A percentile compares a stretch with the other conserved stretches of the same genome.
These are phyloP conservation scores for Myotis findleyi DNA, from an alignment of 2,797 vertebrate species.

Conservation along the genomic window DNA sequence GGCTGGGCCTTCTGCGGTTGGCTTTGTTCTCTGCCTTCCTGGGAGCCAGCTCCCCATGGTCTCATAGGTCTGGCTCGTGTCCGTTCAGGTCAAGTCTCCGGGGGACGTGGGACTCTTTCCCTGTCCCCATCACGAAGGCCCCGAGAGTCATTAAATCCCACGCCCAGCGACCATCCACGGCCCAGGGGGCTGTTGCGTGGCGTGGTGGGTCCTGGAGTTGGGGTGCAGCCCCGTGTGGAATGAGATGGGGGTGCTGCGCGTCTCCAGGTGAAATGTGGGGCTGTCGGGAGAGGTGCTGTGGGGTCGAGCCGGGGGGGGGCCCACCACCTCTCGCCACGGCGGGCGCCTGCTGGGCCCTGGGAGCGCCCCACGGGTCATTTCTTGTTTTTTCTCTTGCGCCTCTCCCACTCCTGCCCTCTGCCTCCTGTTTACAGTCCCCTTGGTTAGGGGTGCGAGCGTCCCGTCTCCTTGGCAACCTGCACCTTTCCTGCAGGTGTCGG, in stretches of 20 bases:
- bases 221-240: neutral
- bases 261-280: too few species aligned
- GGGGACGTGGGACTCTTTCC: neutral
- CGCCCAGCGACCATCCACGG: rapidly evolving
- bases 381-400: neutral
- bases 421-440: neutral
- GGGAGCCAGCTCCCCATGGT: neutral
- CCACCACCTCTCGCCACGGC: rapidly evolving
- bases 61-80: neutral
- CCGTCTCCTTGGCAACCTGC: rapidly evolving
- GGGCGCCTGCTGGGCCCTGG: neutral
- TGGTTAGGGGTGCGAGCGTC: neutral
- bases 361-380: rapidly evolving
- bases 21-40: neutral
- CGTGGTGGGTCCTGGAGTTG: neutral
- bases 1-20: neutral
- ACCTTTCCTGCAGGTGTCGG: conserved; percentile 90
- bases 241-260: neutral
- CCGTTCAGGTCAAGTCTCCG: neutral
- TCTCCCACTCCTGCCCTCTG: rapidly evolving
- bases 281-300: neutral
- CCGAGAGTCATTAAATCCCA: neutral
- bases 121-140: neutral
- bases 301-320: rapidly evolving
- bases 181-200: neutral